Percentiles rank a stretch among this genome's conserved stretches.
Conservation (phyloP, 2,113 vertebrate species). For the Peromyscus polionotus region DNA sequence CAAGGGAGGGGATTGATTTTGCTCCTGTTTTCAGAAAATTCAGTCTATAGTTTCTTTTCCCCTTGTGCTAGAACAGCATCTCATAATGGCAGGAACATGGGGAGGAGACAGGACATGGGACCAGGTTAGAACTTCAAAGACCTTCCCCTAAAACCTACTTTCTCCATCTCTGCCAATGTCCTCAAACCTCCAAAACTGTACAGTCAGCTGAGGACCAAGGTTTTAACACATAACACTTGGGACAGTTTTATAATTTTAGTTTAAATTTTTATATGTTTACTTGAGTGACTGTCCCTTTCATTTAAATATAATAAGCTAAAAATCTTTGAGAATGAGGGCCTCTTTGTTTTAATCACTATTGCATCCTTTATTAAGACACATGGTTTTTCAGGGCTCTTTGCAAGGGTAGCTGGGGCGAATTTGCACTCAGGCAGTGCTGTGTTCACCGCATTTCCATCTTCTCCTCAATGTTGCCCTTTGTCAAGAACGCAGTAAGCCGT, state of each 20-base stretch:
- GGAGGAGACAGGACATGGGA: background rate
- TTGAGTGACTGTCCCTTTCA: background rate
- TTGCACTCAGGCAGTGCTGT: rapidly evolving
- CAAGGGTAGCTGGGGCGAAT: conserved; percentile 87
- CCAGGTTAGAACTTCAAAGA: background rate
- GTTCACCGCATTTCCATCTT: rapidly evolving
- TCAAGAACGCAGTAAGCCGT: conserved; percentile 86
- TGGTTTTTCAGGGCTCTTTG: conserved; percentile 82
- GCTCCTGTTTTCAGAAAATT: background rate
- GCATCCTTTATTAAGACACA: background rate
- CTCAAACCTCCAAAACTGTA: background rate
- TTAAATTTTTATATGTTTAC: background rate
- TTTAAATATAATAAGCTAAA: background rate
- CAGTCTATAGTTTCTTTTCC: background rate
- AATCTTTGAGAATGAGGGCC: background rate
- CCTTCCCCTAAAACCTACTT: background rate
- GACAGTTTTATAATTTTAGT: background rate
- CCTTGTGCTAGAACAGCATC: background rate
- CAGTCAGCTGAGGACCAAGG: background rate
- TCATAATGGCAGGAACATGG: background rate
- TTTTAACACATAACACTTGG: background rate
- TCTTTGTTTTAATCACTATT: background rate
- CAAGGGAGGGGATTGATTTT: background rate
- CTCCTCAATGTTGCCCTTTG: conserved; percentile 89
- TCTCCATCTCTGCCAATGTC: background rate